A percentile compares a stretch with the other conserved stretches of the same genome.
phyloP scores from a whole-genome alignment of 2,797 vertebrate species.

The Botia almorhae region DNA sequence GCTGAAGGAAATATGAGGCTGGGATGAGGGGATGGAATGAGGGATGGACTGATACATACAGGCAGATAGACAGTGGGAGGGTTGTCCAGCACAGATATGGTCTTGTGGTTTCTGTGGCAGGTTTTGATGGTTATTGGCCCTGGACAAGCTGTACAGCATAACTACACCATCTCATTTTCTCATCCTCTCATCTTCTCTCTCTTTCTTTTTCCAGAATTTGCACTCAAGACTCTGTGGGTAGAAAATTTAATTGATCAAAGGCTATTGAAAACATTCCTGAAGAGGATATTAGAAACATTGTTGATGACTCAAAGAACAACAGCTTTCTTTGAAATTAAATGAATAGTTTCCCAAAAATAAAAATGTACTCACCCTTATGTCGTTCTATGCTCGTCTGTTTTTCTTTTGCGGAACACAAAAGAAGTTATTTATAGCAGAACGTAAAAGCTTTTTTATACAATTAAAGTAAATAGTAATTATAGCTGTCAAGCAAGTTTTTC shows the following conservation, averaged over 20 bases:
- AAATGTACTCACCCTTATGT: background rate
- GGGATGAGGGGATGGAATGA: constrained; percentile 18
- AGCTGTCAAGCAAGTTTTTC: background rate
- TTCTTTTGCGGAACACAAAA: background rate
- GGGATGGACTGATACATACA: constrained; percentile 1
- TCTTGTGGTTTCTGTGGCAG: constrained; percentile 10
- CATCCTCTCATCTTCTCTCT: background rate
- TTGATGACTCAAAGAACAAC: constrained; percentile 24
- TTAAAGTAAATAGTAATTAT: constrained; percentile 1
- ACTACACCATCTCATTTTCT: constrained; percentile 32
- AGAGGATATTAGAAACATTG: background rate
- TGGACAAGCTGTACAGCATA: constrained; percentile 4
- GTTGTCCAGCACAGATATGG: background rate
- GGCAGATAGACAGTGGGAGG: background rate
- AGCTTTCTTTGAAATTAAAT: constrained; percentile 11
- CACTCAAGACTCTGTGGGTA: constrained; percentile 7
- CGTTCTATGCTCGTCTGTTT: background rate
- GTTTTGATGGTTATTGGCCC: background rate
- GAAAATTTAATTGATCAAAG: background rate
- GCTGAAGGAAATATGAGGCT: constrained; percentile 53
- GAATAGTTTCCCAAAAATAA: constrained; percentile 1
- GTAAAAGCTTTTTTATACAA: background rate
- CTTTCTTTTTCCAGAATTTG: constrained; percentile 47
- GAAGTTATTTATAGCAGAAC: constrained; percentile 1
- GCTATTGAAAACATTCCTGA: constrained; percentile 21